Evolutionary conservation across 2,888 invertebrate genomes (phyloP).

Genomic region (Thera obeliscata): DNA sequence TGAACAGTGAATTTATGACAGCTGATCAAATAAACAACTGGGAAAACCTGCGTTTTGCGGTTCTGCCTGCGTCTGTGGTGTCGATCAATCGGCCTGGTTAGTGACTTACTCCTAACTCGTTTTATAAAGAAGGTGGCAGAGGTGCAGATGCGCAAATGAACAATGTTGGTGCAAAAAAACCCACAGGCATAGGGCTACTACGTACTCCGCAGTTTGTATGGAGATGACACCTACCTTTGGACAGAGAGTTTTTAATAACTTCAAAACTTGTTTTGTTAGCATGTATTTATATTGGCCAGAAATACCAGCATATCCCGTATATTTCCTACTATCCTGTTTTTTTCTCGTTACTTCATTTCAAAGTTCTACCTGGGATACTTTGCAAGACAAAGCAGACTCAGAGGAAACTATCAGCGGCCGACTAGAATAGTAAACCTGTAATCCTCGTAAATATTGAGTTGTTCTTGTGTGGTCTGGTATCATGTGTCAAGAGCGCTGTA

Average conservation of each 20-base stretch:
- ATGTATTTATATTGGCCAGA: not conserved
- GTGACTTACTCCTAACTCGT: not conserved
- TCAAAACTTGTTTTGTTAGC: no score
- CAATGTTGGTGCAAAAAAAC: no score
- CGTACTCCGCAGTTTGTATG: no score
- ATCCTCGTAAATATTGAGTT: slow-evolving; percentile 14
- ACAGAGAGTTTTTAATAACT: no score
- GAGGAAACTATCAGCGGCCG: not conserved
- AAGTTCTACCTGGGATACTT: not conserved
- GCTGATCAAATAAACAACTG: not conserved
- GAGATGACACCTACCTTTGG: no score
- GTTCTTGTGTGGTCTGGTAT: slow-evolving; percentile 32
- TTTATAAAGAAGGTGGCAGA: no score
- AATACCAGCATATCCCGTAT: not conserved
- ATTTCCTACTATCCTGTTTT: not conserved
- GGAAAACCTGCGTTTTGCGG: not conserved
- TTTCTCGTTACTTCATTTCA: slow-evolving; percentile 4
- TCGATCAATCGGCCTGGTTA: not conserved
- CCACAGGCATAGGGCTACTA: no score
- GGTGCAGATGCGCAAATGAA: no score
- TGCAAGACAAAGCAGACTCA: slow-evolving; percentile 1
- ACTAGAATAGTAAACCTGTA: slow-evolving; percentile 9
- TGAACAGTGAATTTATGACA: not conserved
- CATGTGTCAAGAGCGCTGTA: slow-evolving; percentile 27
- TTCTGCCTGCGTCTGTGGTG: no score